Base-by-base conservation (phyloP, 2,797 vertebrate genomes). In the Australoheros facetus region DNA sequence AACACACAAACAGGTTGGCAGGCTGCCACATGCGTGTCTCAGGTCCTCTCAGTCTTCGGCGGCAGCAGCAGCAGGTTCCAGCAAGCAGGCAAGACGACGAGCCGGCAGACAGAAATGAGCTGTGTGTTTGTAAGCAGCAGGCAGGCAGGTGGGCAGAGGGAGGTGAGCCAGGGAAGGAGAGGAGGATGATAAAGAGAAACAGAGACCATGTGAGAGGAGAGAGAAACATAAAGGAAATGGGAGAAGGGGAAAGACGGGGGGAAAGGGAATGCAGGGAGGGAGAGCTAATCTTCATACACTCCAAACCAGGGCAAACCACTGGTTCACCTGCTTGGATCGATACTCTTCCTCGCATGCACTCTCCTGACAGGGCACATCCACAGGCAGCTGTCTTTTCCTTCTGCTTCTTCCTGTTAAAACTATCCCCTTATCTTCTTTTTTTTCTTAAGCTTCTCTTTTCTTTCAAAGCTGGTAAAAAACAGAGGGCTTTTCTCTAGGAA, bases 251-350 rank as follows among this genome's bases (percentile, higher is more conserved):
- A 32, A 32, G 5, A 32, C 1, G 34, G 34, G 34, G 19, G 34
- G 26, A 71, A 53, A 77, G n/a, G 48, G n/a, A 16, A 42, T 9
- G 42, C n/a, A 85, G 62, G 37, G 21, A 83, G 62, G 56, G 57
- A 73, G 51, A 58, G 77, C 66, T 79, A 71, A 91, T 90, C 82
- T 83, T 91, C 87, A 92, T 89, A 89, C 82, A 82, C 87, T 90
- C 86, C 74, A 81, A 84, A 90, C 85, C 83, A 60, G 78, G 83
- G 82, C 77, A 73, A 91, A 91, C 79, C 82, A 71, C 82, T 78
- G 83, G 82, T 87, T 93, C 83, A 91, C 92, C 89, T 88, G 83
- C 84, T 59, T 26, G 83, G 87, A 94, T 95, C 93, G 51, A 95
- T 95, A 91, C 66, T 59, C 87, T 77, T 82, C 74, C 73, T 34